Percentiles rank a stretch among this genome's conserved stretches.
Evolutionary conservation across 2,888 invertebrate species (phyloP).

Genomic region (Tupiocoris notatus): DNA sequence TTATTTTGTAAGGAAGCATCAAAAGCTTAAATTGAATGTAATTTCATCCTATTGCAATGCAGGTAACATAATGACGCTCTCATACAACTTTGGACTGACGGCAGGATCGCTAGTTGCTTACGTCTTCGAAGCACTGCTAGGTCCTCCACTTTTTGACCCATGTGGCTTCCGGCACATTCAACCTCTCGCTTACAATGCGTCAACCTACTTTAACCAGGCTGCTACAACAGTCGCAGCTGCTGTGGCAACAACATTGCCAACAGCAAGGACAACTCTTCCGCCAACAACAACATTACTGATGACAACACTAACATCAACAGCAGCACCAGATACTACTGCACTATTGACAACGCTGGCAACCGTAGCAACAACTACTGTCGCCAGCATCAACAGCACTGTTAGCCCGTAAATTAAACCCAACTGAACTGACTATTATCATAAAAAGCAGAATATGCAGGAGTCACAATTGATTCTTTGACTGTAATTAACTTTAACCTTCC

Average conservation of each 20-base stretch:
- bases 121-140: conserved; percentile 62
- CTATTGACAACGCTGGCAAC: neutral
- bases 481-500: no score
- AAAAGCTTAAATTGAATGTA: no score
- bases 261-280: neutral
- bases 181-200: conserved; percentile 5
- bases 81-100: conserved; percentile 83
- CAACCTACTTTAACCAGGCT: neutral
- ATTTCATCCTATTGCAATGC: conserved; percentile 51
- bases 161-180: conserved; percentile 29
- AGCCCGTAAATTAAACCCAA: neutral
- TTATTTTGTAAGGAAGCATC: no score
- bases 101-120: conserved; percentile 83
- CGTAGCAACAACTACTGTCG: conserved; percentile 18
- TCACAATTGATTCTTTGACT: no score
- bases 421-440: no score
- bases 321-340: neutral
- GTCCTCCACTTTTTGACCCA: conserved; percentile 50
- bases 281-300: neutral
- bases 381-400: conserved; percentile 10
- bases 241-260: neutral
- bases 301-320: conserved; percentile 15
- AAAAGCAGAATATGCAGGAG: no score
- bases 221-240: conserved; percentile 6
- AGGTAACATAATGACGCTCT: conserved; percentile 91